Evolutionary conservation across 2,797 vertebrate species (phyloP), one percentile per base, ranked within the genome.

Genomic region (Gila robusta): DNA sequence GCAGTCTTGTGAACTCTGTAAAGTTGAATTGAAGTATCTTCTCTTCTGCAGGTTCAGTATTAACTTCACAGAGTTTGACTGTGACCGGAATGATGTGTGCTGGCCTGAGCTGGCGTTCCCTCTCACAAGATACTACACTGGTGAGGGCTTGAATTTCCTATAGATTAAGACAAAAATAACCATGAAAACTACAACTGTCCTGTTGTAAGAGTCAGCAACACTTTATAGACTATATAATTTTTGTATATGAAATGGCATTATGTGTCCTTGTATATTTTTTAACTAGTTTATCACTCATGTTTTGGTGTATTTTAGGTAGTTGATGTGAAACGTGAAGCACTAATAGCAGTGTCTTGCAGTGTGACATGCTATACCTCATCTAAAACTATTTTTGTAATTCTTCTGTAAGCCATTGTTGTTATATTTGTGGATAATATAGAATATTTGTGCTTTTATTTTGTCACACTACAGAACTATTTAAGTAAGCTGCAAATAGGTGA

Each of bases 31-130:
- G 2, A 6, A 35, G 8, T 26, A 28, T 72, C 3, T 87, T 78
- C 56, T 86, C 21, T 78, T 28, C 77, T 84, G 8, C 87, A 99
- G 98, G 82, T 99, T 97, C 93, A 96, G 96, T 91, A 95, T 97
- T 52, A 97, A 97, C 92, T 98, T 97, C 64, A 98, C 96, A 2
- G 98, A 98, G 87, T 98, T 97, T 26, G 97, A 99, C 93, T 90
- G 90, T 86, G 88, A 93, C 90, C 95, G 92, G 82, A 99, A 99
- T 41, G 97, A 98, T 0, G 95, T 98, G 64, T 99, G 98, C 85
- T 99, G 98, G 98, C 97, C 96, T 2, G 96, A 99, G 8, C 96
- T 99, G 0, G 92, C 95, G 0, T 99, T 97, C 78, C 98, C 97
- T 0, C 4, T 98, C 86, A 98, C 97, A 21, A 94, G 70, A 44